These are phyloP conservation scores for Pterois miles DNA, from an alignment of 2,797 vertebrate genomes.

Conservation along the genomic window DNA sequence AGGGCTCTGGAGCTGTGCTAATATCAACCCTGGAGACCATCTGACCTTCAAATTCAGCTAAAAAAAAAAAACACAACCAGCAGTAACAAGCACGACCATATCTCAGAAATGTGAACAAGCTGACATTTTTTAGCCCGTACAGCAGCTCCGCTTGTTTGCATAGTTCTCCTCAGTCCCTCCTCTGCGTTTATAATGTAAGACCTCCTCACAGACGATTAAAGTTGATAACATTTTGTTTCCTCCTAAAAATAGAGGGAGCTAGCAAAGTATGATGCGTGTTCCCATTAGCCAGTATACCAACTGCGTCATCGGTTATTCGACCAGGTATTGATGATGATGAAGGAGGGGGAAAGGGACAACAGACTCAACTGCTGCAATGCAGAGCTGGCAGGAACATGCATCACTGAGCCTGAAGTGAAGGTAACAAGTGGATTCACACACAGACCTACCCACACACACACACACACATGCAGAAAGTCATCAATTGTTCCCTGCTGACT, in stretches of 20 bases:
- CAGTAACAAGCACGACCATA: background rate
- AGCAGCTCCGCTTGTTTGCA: background rate
- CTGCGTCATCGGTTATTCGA: conserved; percentile 44
- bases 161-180: background rate
- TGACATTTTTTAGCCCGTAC: background rate
- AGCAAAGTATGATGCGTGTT: conserved; percentile 21
- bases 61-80: conserved; percentile 5
- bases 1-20: conserved; percentile 10
- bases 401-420: conserved; percentile 26
- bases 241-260: conserved; percentile 36
- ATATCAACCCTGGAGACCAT: conserved; percentile 24
- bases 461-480: conserved; percentile 10
- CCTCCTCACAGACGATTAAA: conserved; percentile 35
- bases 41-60: conserved; percentile 34
- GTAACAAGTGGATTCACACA: conserved; percentile 37
- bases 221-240: background rate
- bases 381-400: conserved; percentile 45
- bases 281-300: conserved; percentile 51
- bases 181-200: conserved; percentile 1
- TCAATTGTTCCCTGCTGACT: conserved; percentile 51
- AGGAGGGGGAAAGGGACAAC: background rate
- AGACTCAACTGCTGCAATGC: conserved; percentile 62
- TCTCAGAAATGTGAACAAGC: background rate
- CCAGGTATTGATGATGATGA: conserved; percentile 34
- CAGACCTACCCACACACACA: background rate